A percentile compares a stretch with the other conserved stretches of the same genome.
phyloP scores from a whole-genome alignment of 1,140 invertebrate species.

The Druon quercuslanigerum region DNA sequence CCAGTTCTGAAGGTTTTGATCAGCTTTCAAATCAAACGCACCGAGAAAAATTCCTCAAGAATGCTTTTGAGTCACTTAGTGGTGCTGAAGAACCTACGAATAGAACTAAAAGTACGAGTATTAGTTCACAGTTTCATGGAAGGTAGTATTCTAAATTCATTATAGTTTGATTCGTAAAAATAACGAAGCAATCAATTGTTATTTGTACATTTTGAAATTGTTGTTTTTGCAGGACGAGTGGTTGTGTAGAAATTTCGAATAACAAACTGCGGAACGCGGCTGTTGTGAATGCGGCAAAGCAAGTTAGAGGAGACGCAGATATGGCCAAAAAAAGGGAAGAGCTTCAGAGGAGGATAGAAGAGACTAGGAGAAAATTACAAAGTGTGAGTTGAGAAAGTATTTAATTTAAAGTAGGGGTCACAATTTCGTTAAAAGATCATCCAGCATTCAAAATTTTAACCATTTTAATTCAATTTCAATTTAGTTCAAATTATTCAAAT shows the following conservation, averaged over 20 bases:
- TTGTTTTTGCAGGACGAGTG: constrained; percentile 63
- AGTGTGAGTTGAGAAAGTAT: constrained; percentile 81
- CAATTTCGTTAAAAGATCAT: too few relatives aligned
- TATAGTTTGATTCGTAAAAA: neutral
- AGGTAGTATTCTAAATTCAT: constrained; percentile 52
- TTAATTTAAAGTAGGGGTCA: neutral
- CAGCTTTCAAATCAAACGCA: constrained; percentile 77
- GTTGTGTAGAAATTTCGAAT: constrained; percentile 62
- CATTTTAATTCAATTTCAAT: too few relatives aligned
- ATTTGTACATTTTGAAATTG: constrained; percentile 54
- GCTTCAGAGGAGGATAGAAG: constrained; percentile 88
- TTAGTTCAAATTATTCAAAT: too few relatives aligned
- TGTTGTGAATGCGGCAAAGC: constrained; percentile 77
- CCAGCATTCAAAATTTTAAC: too few relatives aligned
- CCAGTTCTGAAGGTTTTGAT: constrained; percentile 86
- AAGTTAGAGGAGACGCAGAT: constrained; percentile 78
- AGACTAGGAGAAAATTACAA: constrained; percentile 91
- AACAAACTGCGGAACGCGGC: constrained; percentile 71
- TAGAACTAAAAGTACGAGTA: constrained; percentile 66
- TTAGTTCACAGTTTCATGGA: constrained; percentile 72
- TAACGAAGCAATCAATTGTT: constrained; percentile 58
- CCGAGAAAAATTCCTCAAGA: constrained; percentile 85
- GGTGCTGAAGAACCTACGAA: constrained; percentile 77
- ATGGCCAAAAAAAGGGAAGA: constrained; percentile 87
- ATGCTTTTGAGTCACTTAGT: constrained; percentile 86